Base-by-base conservation (phyloP, 1,140 invertebrate species). In the Adoxophyes honmai region DNA sequence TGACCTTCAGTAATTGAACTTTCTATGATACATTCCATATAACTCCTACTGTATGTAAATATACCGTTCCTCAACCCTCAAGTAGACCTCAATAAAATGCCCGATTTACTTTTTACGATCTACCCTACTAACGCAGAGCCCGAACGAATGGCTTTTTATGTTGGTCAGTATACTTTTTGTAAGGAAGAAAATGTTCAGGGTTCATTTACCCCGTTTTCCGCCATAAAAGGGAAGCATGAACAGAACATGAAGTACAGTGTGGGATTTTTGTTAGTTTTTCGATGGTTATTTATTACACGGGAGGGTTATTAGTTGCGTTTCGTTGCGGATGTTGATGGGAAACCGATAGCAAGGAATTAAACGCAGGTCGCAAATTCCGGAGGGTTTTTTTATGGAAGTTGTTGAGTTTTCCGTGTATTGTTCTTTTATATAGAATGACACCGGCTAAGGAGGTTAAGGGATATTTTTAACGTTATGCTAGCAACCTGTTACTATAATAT, bases 91-190 rank as follows among this genome's bases (percentile, higher is more conserved):
- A 65, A 68, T 68, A 68, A 68, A 68, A 68, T 52, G 62, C 35
- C 62, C 62, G 53, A 62, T 68, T 68, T 60, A 51, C 59, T 59
- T 62, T 68, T 68, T 64, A 68, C 51, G 59, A 10, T 10, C 16
- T 21, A 54, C 52, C 52, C 52, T 38, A 54, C 52, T 54, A 54
- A 54, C 52, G 42, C 11, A n/a, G 42, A 48, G 42, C 16, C 42
- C 21, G 42, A 64, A 64, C 59, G 59, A 68, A 68, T 59, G 59
- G 33, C 9, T 10, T 54, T 54, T 54, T 38, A 36, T 35, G 35
- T 54, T 13, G 42, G 42, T 48, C 42, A 48, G 42, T 48, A 18
- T 48, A n/a, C 39, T 48, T 48, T 48, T 48, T 48, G 42, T 48
- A 48, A 18, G 16, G 42, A 48, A 48, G 42, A 48, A 44, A 48